Base-by-base conservation (phyloP, 2,113 vertebrate genomes). In the Lepus europaeus region DNA sequence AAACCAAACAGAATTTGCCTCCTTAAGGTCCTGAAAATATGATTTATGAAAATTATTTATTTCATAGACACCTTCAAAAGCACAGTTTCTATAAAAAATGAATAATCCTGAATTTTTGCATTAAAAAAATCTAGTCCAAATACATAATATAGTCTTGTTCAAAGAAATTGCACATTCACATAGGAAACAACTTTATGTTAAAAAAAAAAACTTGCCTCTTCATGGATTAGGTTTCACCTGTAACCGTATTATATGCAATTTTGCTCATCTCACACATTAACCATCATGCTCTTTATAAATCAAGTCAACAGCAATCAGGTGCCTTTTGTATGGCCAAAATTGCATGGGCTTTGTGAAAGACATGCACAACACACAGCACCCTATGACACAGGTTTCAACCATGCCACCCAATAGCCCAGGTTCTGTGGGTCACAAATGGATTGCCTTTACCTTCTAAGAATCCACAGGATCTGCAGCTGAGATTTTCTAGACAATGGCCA, bases 1-100 rank as follows among this genome's bases (percentile, higher is more conserved):
- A 82, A 94, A 59, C 72, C 59, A 82, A 45, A 19, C 68, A 90
- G 31, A 92, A 87, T 80, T 49, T 25, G 53, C 17, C 45, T 64
- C 84, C 56, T 33, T 89, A 63, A 76, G 56, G 17, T 23, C 64
- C 66, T 76, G 76, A 79, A 93, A 93, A 87, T 49, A 56, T 36
- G 39, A 93, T 91, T 84, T 72, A 56, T 29, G 83, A 95, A 95
- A 83, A 73, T 63, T 63, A 5, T 69, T 51, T 72, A 78, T 92
- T 87, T 91, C 53, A 84, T 59, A 79, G 36, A 74, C 77, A 6
- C 13, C 66, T 95, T 89, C 51, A 91, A 29, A 20, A 95, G 12
- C 73, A 95, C 27, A 66, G 29, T 84, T 89, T 36, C 76, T 78
- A 74, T 73, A 91, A 90, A 76, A 93, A 72, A 19, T 86, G 61